A percentile compares a stretch with the other conserved stretches of the same genome.
phyloP scores from a whole-genome alignment of 2,888 invertebrate species.

The Diloba caeruleocephala region DNA sequence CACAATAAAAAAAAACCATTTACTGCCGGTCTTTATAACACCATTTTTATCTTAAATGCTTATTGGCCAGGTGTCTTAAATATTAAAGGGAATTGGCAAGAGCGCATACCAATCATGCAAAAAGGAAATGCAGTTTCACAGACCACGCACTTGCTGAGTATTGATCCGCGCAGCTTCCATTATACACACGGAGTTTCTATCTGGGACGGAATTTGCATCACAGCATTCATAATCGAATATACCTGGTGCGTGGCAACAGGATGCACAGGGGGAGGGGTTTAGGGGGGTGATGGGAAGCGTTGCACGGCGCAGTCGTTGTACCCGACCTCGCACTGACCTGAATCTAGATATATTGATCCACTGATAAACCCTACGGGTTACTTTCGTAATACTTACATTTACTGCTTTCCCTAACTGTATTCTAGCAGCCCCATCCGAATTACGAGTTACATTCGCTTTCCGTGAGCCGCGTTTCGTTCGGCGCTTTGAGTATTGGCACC shows the following conservation, averaged over 20 bases:
- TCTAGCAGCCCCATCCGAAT: too few species aligned
- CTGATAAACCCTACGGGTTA: conserved; percentile 3
- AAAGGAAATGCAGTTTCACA: too few species aligned
- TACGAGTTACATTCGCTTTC: conserved; percentile 1
- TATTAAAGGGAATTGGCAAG: too few species aligned
- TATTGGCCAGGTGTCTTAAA: too few species aligned
- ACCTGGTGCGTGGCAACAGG: neutral
- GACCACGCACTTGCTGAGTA: too few species aligned
- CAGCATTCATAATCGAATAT: neutral
- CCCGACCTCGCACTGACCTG: conserved; percentile 11
- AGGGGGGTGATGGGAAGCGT: neutral
- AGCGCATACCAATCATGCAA: too few species aligned
- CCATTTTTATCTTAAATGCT: too few species aligned
- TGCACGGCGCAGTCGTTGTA: conserved; percentile 42
- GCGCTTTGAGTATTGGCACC: conserved; percentile 16
- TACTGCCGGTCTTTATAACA: too few species aligned
- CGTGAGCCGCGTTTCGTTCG: neutral
- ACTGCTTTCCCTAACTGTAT: too few species aligned
- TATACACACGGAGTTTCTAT: neutral
- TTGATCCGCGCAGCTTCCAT: too few species aligned
- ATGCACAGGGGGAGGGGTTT: conserved; percentile 22
- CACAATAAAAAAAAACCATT: too few species aligned
- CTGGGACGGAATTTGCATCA: conserved; percentile 8
- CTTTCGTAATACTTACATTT: too few species aligned
- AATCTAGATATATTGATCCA: conserved; percentile 30